Conservation (phyloP, 2,888 invertebrate species). For the Cyclophora punctaria region DNA sequence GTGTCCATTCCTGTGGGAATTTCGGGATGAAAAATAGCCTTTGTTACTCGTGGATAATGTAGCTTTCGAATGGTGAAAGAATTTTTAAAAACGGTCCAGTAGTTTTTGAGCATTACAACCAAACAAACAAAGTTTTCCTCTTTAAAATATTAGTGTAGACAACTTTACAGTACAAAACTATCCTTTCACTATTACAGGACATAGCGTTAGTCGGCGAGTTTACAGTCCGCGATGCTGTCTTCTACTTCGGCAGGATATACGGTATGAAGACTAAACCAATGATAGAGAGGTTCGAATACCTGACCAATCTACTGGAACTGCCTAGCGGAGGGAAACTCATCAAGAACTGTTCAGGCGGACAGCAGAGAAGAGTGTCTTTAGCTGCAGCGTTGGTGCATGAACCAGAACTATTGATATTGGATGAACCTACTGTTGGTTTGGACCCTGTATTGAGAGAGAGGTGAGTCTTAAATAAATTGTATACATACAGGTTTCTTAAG, state of each 20-base stretch:
- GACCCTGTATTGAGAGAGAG: conserved; percentile 91
- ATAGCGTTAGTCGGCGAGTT: conserved; percentile 87
- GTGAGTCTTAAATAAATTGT: conserved; percentile 54
- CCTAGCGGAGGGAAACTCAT: conserved; percentile 79
- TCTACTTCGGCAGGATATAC: conserved; percentile 90
- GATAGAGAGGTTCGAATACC: conserved; percentile 78
- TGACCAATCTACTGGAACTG: conserved; percentile 83
- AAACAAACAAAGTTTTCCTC: no score
- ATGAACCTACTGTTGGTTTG: conserved; percentile 95
- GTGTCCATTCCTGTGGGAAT: no score
- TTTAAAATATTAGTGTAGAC: no score
- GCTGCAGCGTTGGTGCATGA: conserved; percentile 92
- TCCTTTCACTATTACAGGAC: conserved; percentile 68
- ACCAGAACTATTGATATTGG: conserved; percentile 90
- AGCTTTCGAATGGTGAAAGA: no score
- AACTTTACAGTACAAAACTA: no score
- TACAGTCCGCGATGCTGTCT: conserved; percentile 87
- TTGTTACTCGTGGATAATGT: no score
- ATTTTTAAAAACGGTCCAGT: no score
- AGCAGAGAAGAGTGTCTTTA: conserved; percentile 91
- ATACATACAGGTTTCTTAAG: background rate
- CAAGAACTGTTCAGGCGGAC: conserved; percentile 89
- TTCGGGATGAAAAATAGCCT: no score
- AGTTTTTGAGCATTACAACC: no score
- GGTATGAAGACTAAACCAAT: conserved; percentile 81